Evolutionary conservation across 2,113 vertebrate species (phyloP).

Genomic region (Dicentrarchus labrax): DNA sequence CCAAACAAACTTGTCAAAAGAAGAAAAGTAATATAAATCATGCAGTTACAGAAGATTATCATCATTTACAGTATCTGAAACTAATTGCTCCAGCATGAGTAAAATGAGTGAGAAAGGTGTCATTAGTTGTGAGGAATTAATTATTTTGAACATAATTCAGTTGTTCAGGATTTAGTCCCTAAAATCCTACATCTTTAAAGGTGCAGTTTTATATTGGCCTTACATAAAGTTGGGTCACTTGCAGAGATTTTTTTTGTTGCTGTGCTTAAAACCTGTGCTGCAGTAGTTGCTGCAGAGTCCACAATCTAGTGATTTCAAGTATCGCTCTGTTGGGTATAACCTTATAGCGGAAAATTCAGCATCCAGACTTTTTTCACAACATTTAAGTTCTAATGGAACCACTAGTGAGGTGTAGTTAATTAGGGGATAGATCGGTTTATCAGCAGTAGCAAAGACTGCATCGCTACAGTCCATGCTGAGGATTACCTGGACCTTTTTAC

Average conservation of each 20-base stretch:
- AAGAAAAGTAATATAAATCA: neutral
- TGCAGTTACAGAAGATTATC: neutral
- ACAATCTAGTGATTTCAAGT: neutral
- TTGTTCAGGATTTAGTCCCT: neutral
- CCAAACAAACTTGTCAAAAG: conserved; percentile 1
- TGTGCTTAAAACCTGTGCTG: neutral
- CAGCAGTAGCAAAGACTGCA: neutral
- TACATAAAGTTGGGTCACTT: neutral
- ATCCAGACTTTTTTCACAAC: neutral
- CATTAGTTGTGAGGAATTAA: neutral
- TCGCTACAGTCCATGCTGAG: neutral
- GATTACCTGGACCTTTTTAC: neutral
- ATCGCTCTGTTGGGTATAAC: neutral
- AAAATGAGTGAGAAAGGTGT: neutral
- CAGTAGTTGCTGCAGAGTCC: neutral
- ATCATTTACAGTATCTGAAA: neutral
- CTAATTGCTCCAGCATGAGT: neutral
- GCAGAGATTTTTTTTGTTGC: neutral
- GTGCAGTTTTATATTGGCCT: neutral
- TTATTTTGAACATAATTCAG: neutral
- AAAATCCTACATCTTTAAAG: neutral
- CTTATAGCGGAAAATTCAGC: neutral
- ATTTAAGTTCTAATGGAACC: neutral
- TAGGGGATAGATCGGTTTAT: neutral
- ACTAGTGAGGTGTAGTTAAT: neutral